These are phyloP conservation scores for Sphyrna mokarran DNA, from an alignment of 2,113 vertebrate species.

Conservation along the genomic window DNA sequence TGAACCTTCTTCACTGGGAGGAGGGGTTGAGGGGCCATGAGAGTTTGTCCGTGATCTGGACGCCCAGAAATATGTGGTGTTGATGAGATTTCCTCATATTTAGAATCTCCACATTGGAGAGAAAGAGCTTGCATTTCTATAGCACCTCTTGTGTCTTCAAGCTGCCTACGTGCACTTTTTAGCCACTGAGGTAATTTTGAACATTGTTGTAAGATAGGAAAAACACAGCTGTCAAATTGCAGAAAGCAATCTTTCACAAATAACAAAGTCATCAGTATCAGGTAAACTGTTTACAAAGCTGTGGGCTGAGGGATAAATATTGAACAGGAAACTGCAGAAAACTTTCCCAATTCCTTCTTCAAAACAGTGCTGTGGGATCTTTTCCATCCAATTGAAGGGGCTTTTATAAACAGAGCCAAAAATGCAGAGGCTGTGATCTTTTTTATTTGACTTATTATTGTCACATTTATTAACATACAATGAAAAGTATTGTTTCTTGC, in stretches of 20 bases:
- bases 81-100: not conserved
- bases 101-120: not conserved
- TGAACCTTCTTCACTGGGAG: no score
- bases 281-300: not conserved
- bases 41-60: no score
- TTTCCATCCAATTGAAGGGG: not conserved
- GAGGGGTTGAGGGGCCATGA: no score
- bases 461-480: no score
- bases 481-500: no score
- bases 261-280: not conserved
- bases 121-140: not conserved
- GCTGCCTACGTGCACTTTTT: not conserved
- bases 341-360: not conserved
- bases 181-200: not conserved
- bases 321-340: no score
- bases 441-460: no score
- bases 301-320: not conserved
- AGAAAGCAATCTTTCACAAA: no score
- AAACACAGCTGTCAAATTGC: not conserved
- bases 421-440: no score
- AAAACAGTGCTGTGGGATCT: not conserved
- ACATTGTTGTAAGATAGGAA: not conserved
- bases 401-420: no score
- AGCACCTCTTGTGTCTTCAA: not conserved
- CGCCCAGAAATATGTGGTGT: not conserved